phyloP scores from a whole-genome alignment of 1,140 invertebrate species.

The Leptoteleia sp. region DNA sequence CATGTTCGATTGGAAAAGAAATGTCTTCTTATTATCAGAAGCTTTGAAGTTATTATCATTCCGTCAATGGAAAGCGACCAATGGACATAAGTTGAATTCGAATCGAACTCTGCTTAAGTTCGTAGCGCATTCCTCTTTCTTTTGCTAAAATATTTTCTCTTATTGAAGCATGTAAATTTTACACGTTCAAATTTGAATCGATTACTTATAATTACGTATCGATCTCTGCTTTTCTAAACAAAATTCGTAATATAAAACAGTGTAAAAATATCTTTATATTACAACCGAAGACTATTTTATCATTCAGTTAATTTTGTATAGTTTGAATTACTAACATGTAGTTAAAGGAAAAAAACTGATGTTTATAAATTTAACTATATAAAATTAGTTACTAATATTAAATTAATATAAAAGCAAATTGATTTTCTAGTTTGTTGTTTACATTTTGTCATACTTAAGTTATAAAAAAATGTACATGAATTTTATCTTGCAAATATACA shows the following conservation, averaged over 20 bases:
- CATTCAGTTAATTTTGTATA: conserved; percentile 17
- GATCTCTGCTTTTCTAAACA: conserved; percentile 49
- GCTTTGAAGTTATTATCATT: conserved; percentile 13
- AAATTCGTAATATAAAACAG: conserved; percentile 57
- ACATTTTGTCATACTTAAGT: no score
- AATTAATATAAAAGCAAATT: no score
- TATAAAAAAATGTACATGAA: no score
- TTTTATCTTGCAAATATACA: no score
- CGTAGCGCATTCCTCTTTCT: background rate
- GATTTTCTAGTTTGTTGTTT: no score
- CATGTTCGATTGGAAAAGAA: conserved; percentile 27
- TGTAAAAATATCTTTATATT: conserved; percentile 55
- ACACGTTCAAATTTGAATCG: conserved; percentile 27
- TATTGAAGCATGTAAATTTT: conserved; percentile 48
- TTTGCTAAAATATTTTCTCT: conserved; percentile 9
- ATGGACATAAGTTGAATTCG: background rate
- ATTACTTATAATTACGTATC: conserved; percentile 54
- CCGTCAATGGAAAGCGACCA: background rate
- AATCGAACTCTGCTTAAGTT: no score
- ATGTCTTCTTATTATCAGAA: conserved; percentile 2
- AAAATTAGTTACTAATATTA: no score
- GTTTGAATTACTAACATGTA: conserved; percentile 38
- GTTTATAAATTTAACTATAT: no score
- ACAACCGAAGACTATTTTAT: no score
- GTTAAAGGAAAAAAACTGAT: no score